Percentiles rank a stretch among this genome's conserved stretches.
Evolutionary conservation across 35 echinoderm and acorn worm species (phyloP).

Genomic region (Eucidaris tribuloides): DNA sequence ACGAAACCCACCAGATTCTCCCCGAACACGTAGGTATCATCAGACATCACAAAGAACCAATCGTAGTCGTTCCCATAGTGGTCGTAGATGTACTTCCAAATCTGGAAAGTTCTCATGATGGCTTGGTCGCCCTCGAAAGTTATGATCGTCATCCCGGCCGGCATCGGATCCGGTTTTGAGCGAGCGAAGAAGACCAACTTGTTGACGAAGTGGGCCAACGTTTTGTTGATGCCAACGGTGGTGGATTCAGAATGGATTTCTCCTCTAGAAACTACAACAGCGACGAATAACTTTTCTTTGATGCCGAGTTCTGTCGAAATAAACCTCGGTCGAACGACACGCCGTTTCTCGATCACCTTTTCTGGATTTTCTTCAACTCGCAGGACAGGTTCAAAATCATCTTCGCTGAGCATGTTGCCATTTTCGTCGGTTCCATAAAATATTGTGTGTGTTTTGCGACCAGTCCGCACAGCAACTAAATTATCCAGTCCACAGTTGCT

Average conservation of each 20-base stretch:
- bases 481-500: constrained; percentile 86
- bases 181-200: constrained; percentile 85
- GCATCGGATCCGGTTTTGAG: constrained; percentile 37
- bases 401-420: constrained; percentile 72
- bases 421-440: constrained; percentile 74
- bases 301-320: constrained; percentile 77
- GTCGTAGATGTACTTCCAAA: constrained; percentile 91
- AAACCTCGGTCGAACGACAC: constrained; percentile 73
- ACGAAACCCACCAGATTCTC: constrained; percentile 77
- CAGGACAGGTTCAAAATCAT: constrained; percentile 94
- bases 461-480: constrained; percentile 60
- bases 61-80: constrained; percentile 83
- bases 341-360: constrained; percentile 51
- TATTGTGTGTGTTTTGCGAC: constrained; percentile 82
- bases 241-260: constrained; percentile 78
- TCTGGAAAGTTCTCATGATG: constrained; percentile 70
- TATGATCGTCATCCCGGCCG: constrained; percentile 62
- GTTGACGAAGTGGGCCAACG: constrained; percentile 65
- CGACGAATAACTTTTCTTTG: constrained; percentile 95
- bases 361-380: constrained; percentile 68
- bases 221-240: constrained; percentile 93
- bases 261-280: constrained; percentile 66
- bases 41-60: constrained; percentile 86
- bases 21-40: constrained; percentile 78
- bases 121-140: constrained; percentile 67